Evolutionary conservation across 2,113 vertebrate genomes (phyloP).

Genomic region (Vombatus ursinus): DNA sequence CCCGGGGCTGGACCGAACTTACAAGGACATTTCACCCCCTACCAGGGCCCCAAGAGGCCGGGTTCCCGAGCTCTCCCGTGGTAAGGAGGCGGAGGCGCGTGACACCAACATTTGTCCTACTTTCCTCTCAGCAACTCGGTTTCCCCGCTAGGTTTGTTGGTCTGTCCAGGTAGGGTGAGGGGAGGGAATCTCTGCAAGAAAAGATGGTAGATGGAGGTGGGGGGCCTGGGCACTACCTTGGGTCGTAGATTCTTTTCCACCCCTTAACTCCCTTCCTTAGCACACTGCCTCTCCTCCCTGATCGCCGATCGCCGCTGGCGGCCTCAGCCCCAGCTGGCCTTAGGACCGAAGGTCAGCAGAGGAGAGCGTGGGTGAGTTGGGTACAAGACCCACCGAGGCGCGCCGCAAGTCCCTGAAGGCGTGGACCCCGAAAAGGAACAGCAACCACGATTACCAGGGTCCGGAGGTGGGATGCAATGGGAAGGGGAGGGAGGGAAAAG

Average conservation of each 20-base stretch:
- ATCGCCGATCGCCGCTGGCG: background rate
- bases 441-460: background rate
- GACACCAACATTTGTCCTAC: background rate
- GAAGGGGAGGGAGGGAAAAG: too few species aligned
- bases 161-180: background rate
- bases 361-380: background rate
- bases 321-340: background rate
- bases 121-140: background rate
- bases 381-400: background rate
- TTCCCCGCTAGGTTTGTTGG: background rate
- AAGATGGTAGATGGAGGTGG: background rate
- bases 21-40: constrained; percentile 19
- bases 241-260: background rate
- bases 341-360: background rate
- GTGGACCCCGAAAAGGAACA: background rate
- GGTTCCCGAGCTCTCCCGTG: background rate
- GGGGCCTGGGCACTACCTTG: background rate
- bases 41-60: background rate
- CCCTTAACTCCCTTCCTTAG: background rate
- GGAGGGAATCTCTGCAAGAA: background rate
- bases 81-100: background rate
- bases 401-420: background rate
- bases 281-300: background rate
- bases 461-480: background rate
- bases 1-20: constrained; percentile 44